A percentile compares a stretch with the other conserved stretches of the same genome.
phyloP scores from a whole-genome alignment of 2,113 vertebrate species.

The Chaetodon auriga region DNA sequence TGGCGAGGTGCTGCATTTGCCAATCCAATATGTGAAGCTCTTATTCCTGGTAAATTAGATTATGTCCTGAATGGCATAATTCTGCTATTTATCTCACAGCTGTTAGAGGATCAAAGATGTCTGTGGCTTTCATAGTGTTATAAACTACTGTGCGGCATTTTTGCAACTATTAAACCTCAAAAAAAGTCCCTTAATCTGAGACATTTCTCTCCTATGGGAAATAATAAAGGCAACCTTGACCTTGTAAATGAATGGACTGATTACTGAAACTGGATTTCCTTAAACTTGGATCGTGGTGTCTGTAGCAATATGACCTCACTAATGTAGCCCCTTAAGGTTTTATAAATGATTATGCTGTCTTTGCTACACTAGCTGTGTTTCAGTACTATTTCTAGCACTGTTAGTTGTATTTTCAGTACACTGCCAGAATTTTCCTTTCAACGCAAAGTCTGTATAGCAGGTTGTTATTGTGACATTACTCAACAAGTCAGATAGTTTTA shows the following conservation, averaged over 20 bases:
- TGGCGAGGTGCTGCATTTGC: not conserved
- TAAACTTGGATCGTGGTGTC: not conserved
- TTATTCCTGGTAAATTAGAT: not conserved
- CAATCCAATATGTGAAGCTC: not conserved
- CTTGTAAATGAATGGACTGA: not conserved
- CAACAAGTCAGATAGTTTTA: slow-evolving; percentile 27
- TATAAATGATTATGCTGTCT: not conserved
- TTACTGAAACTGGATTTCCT: not conserved
- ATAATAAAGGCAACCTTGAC: not conserved
- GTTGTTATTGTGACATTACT: slow-evolving; percentile 29
- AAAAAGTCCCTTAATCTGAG: not conserved
- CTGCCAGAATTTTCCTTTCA: not conserved
- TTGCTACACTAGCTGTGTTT: not conserved
- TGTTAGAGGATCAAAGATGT: not conserved
- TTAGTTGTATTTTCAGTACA: not conserved
- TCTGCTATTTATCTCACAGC: not conserved
- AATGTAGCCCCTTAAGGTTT: not conserved
- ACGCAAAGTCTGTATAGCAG: not conserved
- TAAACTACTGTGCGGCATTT: not conserved
- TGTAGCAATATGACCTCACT: not conserved
- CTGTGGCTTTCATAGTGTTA: not conserved
- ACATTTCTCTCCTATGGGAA: not conserved
- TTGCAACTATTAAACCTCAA: not conserved
- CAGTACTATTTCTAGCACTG: not conserved
- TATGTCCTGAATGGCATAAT: not conserved